phyloP scores from a whole-genome alignment of 2,888 invertebrate species.

The Drosophila hamatofila region DNA sequence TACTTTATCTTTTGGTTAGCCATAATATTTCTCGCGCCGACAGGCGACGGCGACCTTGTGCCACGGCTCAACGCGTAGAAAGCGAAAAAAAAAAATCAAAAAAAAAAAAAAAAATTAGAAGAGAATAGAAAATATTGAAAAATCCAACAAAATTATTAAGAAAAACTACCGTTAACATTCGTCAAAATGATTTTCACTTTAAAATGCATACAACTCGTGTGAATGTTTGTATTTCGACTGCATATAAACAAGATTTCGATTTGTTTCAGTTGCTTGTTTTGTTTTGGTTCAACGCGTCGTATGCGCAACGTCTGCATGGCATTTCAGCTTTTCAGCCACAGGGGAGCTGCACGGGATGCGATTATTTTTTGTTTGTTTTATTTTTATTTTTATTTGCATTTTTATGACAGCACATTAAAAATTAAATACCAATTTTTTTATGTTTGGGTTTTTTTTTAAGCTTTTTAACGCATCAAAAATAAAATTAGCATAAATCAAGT shows the following conservation, averaged over 20 bases:
- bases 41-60: slow-evolving; percentile 78
- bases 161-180: slow-evolving; percentile 52
- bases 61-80: slow-evolving; percentile 73
- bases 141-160: slow-evolving; percentile 23
- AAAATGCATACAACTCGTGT: slow-evolving; percentile 45
- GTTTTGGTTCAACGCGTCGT: slow-evolving; percentile 30
- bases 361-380: neutral
- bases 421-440: slow-evolving; percentile 1
- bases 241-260: slow-evolving; percentile 35
- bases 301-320: slow-evolving; percentile 34
- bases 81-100: slow-evolving; percentile 56
- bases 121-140: slow-evolving; percentile 13
- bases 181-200: slow-evolving; percentile 54
- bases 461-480: slow-evolving; percentile 28
- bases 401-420: slow-evolving; percentile 55
- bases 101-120: neutral
- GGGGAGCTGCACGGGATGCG: slow-evolving; percentile 33
- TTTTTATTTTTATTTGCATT: slow-evolving; percentile 3
- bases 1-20: slow-evolving; percentile 74
- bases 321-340: neutral
- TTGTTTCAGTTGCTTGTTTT: slow-evolving; percentile 7
- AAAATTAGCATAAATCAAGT: slow-evolving; percentile 64
- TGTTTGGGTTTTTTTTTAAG: slow-evolving; percentile 5
- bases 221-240: slow-evolving; percentile 1
- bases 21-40: slow-evolving; percentile 73